Base-by-base conservation (phyloP, 2,888 invertebrate genomes). In the Agrochola lota region DNA sequence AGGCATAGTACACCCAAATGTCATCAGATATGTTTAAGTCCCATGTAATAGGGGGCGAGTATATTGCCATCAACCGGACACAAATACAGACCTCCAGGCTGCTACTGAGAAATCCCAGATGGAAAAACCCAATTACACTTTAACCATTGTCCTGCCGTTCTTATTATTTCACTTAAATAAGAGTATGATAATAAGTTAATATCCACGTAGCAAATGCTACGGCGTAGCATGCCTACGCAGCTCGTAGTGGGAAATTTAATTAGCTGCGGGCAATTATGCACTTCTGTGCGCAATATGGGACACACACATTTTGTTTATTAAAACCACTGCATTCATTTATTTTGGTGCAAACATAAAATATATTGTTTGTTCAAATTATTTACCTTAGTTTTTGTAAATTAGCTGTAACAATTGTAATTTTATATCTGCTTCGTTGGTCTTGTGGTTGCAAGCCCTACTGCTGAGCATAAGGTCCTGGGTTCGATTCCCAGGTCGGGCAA, bases 221-320 rank as follows among this genome's bases (percentile, higher is more conserved):
- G 71, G 40, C 72, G 85, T 85, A 84, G 84, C 68, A 80, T 74
- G 67, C 66, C 69, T 78, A 72, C 80, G 80, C 64, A 74, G 75
- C 49, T 71, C 68, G 71, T 74, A 49, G 66, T 67, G 52, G 40
- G 40, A 67, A 85, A 78, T 85, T 77, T 66, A 80, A 82, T 82
- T 82, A 70, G 71, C 67, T 74, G 71, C 66, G 60, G 60, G 35
- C 69, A 77, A 80, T 76, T 76, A 67, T 72, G 71, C 73, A 66
- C 69, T 78, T 40, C 74, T 71, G 77, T 26, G 63, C 64, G 46
- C 55, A 35, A 71, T 71, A 69, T 68, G 62, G 66, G 57, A 62
- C 69, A 72, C 52, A 64, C 43, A 64, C 49, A 71, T 70, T 74
- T 57, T 63, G 63, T 26, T 77, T 49, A 78, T 76, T 69, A 63